Evolutionary conservation across 2,113 vertebrate genomes (phyloP), one percentile per base, ranked within the genome.

Genomic region (Epinephelus lanceolatus): DNA sequence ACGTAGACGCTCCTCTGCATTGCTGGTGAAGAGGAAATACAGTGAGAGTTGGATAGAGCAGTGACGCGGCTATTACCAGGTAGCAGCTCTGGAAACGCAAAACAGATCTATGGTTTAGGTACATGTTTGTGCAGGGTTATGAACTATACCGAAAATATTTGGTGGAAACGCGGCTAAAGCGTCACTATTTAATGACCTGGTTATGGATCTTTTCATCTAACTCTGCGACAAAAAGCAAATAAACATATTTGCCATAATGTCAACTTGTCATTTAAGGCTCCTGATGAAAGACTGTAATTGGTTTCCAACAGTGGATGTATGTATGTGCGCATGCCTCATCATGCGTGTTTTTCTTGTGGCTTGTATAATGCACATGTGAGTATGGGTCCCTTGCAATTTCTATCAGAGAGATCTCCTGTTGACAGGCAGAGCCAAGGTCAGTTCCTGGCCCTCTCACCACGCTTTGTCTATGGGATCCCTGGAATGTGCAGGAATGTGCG

Each of bases 381-480:
- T 83, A 51, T 72, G 72, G 70, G 68, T 79, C 49, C 81, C 67
- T 88, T 73, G 73, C 71, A 74, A 3, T 76, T 75, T 86, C 67
- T 94, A 92, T 94, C 94, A 73, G 70, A 88, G 47, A 83, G 89
- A 94, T 94, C 93, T 83, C 81, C 81, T 86, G 91, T 81, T 94
- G 94, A 94, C 88, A 92, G 89, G 76, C 76, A 83, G 88, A 89
- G 74, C 78, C 88, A 14, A 87, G 91, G 89, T 89, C 92, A 91
- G 92, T 94, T 94, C 93, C 93, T 93, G 89, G 76, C 72, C 89
- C 91, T 92, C 90, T 94, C 94, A 91, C 87, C 93, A 90, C 81
- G 77, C 90, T 94, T 94, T 94, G 91, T 93, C 89, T 72, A 56
- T 68, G 60, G 80, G 80, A 81, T 83, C 74, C 72, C 81, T 84